Evolutionary conservation across 1,140 invertebrate genomes (phyloP), one percentile per base, ranked within the genome.

Genomic region (Drosophila melanica): DNA sequence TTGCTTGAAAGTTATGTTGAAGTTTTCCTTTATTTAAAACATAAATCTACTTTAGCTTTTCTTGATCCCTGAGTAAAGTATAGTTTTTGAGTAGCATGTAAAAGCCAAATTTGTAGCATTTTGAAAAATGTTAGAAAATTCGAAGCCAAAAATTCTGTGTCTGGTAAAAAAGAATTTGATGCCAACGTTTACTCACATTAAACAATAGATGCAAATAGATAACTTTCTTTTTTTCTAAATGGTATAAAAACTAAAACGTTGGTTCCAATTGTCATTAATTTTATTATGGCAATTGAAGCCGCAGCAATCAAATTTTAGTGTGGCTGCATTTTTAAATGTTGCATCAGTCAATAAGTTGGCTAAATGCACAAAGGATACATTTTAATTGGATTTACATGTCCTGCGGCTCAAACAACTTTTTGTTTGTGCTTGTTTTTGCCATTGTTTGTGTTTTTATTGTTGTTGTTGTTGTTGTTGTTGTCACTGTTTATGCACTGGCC

Each of bases 301-400:
- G 74, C 79, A 81, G 87, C 81, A 78, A 77, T 68, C 41, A 42
- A 74, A 70, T 76, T 79, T 45, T 47, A 55, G 76, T 68, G 60
- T 75, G 60, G 33, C 8, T 35, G 33, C 33, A 9, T 35, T 70
- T 82, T 82, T 70, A 57, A 79, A 57, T 58, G 64, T 51, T 39
- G 70, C 77, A 80, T 81, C 77, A 73, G 65, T 77, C 73, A 77
- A 86, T 75, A 81, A 64, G 60, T 58, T 73, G 71, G 65, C 53
- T 39, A 58, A 16, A 48, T 20, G n/a, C 41, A 78, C 64, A 78
- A 78, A 80, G 65, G 75, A 59, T 72, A 57, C 71, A 63, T 79
- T 86, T 86, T 86, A 86, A 86, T 86, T 86, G 82, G 78, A 86
- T 86, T 86, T 86, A 87, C 84, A 87, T 89, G 84, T 87, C 84